A percentile compares a stretch with the other conserved stretches of the same genome.
These are phyloP conservation scores for Chrysotoxum bicinctum DNA, from an alignment of 2,888 invertebrate species.

Conservation along the genomic window DNA sequence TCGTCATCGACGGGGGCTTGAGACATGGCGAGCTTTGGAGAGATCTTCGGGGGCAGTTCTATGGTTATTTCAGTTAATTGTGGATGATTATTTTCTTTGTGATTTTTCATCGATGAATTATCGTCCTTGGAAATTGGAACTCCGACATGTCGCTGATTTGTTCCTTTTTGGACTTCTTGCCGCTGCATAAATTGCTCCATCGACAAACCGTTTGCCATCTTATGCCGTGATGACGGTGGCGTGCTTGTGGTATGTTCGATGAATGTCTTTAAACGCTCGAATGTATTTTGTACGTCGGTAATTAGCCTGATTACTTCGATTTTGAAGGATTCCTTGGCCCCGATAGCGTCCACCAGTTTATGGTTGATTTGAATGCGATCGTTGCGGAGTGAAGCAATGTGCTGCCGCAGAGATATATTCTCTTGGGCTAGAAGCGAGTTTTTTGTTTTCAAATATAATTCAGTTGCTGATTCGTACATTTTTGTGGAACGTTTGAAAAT, in stretches of 20 bases:
- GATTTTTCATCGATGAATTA: background rate
- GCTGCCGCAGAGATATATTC: constrained; percentile 38
- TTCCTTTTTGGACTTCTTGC: background rate
- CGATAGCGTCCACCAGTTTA: constrained; percentile 37
- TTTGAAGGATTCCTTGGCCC: constrained; percentile 67
- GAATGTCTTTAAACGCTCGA: constrained; percentile 61
- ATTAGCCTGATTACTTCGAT: constrained; percentile 64
- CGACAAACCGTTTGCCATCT: too few relatives aligned
- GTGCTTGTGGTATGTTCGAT: constrained; percentile 67
- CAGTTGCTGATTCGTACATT: constrained; percentile 10
- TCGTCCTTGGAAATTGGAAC: background rate
- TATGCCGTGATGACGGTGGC: constrained; percentile 43
- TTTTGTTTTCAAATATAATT: background rate
- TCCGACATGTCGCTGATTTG: background rate
- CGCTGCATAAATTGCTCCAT: constrained; percentile 16
- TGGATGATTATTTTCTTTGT: background rate
- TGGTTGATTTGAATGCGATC: constrained; percentile 42
- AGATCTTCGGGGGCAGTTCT: background rate
- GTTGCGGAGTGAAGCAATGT: constrained; percentile 42
- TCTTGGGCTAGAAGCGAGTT: constrained; percentile 37
- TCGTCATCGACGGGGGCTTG: background rate
- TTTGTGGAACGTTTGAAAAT: background rate
- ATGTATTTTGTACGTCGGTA: constrained; percentile 58
- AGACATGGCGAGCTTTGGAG: background rate
- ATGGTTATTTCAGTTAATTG: background rate